Evolutionary conservation across 2,797 vertebrate genomes (phyloP), one percentile per base, ranked within the genome.

Genomic region (Busarellus nigricollis): DNA sequence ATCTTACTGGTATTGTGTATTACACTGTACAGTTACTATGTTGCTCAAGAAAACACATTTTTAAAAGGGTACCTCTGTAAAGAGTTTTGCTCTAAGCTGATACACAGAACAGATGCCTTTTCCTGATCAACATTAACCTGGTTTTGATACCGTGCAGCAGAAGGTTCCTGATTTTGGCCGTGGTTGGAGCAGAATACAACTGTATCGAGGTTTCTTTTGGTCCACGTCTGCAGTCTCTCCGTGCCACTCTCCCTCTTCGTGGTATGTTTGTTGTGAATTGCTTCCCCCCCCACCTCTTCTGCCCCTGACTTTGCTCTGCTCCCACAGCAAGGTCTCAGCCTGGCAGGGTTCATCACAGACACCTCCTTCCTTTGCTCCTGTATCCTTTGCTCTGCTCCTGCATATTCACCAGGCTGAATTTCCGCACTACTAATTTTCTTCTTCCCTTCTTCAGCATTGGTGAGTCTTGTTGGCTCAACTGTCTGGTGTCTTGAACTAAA

Each of bases 1-100:
- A 7, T 44, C 49, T 57, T 33, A 37, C 19, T 52, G 13, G 25
- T 45, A 14, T 3, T 44, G 33, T 3, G 22, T 7, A 28, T 6
- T 47, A 0, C 21, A 0, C 12, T 1, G 37, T n/a, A 28, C 49
- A 0, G 65, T 7, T n/a, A 0, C 5, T 3, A 13, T 42, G 0
- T 4, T 7, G 66, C 59, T 65, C 50, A 9, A 31, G 4, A 40
- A 24, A n/a, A 4, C 1, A 1, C 1, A 0, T 13, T 21, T 59
- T 15, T 33, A 2, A 21, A 57, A 57, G 26, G 24, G 8, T 31
- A 1, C 8, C 6, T 25, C 61, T 40, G 28, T 26, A 1, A 19
- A 19, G 38, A 44, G 31, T 6, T 79, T 24, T 55, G 58, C 40
- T 57, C 21, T 16, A 3, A 29, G 24, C 16, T 25, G 28, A 11